Evolutionary conservation across 2,888 invertebrate genomes (phyloP).

Genomic region (Crossocerus cetratus): DNA sequence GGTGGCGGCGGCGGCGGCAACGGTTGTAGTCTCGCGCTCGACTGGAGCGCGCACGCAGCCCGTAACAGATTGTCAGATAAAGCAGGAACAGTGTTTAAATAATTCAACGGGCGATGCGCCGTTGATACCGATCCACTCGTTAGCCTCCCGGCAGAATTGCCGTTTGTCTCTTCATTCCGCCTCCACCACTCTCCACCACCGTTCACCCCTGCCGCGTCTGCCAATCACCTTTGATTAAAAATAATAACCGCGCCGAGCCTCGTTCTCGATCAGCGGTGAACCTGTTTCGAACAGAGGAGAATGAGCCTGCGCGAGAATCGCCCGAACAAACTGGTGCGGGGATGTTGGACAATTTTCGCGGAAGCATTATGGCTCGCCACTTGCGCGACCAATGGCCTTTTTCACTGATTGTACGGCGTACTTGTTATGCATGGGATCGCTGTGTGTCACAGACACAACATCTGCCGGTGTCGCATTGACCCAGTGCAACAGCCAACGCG

Average conservation of each 20-base stretch:
- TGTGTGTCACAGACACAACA: neutral
- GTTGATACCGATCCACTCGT: constrained; percentile 30
- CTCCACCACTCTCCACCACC: neutral
- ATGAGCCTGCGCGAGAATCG: too few species aligned
- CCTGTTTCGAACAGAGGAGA: too few species aligned
- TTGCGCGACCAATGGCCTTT: too few species aligned
- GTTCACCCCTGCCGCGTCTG: too few species aligned
- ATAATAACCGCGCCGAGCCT: too few species aligned
- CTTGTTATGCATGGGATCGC: neutral
- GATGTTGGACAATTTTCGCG: too few species aligned
- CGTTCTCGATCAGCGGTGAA: too few species aligned
- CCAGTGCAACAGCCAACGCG: neutral
- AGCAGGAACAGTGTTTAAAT: constrained; percentile 24
- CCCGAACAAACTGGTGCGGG: too few species aligned
- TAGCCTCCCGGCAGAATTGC: constrained; percentile 10
- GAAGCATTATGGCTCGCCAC: neutral
- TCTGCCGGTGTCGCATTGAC: neutral
- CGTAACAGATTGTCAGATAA: constrained; percentile 27
- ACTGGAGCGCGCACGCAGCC: constrained; percentile 16
- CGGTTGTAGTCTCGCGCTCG: constrained; percentile 2
- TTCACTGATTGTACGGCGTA: neutral
- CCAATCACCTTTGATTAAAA: too few species aligned
- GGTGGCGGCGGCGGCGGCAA: too few species aligned
- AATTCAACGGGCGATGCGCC: constrained; percentile 10
- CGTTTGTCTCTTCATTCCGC: constrained; percentile 15